Evolutionary conservation across 2,113 vertebrate species (phyloP).

Genomic region (Melospiza georgiana): DNA sequence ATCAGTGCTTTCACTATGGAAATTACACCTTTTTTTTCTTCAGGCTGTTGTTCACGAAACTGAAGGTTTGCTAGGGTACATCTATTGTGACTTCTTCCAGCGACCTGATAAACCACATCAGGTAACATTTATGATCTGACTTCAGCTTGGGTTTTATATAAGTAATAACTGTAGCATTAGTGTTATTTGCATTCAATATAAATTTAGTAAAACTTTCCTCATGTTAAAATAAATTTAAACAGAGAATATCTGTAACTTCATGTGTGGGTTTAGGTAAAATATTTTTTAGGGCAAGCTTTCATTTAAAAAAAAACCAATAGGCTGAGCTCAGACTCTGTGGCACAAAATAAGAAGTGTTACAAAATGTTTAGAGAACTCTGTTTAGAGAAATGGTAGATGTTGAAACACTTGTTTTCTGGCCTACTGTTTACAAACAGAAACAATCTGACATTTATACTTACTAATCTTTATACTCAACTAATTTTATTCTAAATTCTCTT

Average conservation of each 20-base stretch:
- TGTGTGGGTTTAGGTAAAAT: background rate
- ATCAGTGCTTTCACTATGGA: background rate
- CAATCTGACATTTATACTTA: background rate
- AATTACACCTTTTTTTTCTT: background rate
- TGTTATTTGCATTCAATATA: accelerated
- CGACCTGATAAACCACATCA: slow-evolving; percentile 92
- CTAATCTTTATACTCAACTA: background rate
- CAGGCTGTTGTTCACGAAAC: slow-evolving; percentile 96
- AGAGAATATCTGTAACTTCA: background rate
- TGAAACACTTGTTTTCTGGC: background rate
- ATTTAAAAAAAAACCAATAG: background rate
- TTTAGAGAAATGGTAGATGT: background rate
- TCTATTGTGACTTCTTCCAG: slow-evolving; percentile 98
- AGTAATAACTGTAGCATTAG: background rate
- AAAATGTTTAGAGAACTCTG: background rate
- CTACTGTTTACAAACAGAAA: background rate
- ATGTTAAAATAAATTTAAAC: background rate
- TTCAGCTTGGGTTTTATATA: background rate
- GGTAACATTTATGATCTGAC: slow-evolving; percentile 70
- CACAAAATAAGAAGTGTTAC: background rate
- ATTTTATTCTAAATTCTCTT: background rate
- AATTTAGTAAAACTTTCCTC: background rate
- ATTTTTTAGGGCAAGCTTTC: background rate
- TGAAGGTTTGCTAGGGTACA: slow-evolving; percentile 92
- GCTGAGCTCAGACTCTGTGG: background rate